A percentile compares a stretch with the other conserved stretches of the same genome.
phyloP scores from a whole-genome alignment of 2,797 vertebrate genomes.

The Oreochromis mossambicus region DNA sequence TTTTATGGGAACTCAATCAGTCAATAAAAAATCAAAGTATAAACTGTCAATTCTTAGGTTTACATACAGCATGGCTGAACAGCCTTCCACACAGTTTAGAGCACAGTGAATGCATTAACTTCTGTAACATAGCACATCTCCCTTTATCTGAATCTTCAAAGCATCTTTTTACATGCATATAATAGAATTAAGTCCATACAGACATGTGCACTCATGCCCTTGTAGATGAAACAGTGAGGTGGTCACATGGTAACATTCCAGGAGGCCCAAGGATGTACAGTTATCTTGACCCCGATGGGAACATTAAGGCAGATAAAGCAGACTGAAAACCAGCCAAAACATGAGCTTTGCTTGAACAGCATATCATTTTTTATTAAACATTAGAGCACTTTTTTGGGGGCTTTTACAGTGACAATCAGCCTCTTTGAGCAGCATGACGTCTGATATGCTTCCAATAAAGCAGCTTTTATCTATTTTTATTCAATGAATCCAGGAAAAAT shows the following conservation, averaged over 20 bases:
- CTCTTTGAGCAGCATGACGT: neutral
- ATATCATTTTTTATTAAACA: neutral
- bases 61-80: neutral
- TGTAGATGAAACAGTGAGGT: neutral
- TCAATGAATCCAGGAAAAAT: neutral
- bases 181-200: neutral
- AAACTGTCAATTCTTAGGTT: neutral
- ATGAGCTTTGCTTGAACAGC: neutral
- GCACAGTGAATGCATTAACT: neutral
- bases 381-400: neutral
- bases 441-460: neutral
- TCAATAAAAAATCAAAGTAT: neutral
- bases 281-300: constrained; percentile 16
- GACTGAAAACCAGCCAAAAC: neutral
- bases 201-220: neutral
- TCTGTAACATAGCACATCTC: neutral
- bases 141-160: neutral
- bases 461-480: neutral
- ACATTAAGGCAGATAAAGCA: constrained; percentile 1
- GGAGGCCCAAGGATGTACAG: constrained; percentile 25
- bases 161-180: neutral
- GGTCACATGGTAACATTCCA: constrained; percentile 41
- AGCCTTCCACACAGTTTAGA: neutral
- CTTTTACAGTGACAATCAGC: neutral
- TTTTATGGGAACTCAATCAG: neutral